Evolutionary conservation across 2,888 invertebrate genomes (phyloP), one percentile per base, ranked within the genome.

Genomic region (Branchipolynoe longqiensis): DNA sequence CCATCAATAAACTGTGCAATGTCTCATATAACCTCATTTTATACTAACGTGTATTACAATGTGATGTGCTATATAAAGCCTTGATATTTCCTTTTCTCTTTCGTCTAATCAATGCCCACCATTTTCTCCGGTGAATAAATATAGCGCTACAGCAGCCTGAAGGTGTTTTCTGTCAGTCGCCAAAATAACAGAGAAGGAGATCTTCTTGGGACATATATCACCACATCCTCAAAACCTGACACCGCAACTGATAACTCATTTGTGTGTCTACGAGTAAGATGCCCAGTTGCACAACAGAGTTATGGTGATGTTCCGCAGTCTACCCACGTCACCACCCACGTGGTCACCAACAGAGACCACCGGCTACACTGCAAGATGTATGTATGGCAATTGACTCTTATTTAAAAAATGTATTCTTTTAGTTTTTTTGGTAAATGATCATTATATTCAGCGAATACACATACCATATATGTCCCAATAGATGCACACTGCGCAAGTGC

Each of bases 201-300:
- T 14, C 48, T 78, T 25, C 31, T 48, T 12, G 78, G 78, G 3
- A 6, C 41, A 28, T 54, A 48, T 48, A 78, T 4, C 12, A 58
- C 58, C 8, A 58, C 25, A 58, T n/a, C n/a, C n/a, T n/a, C 58
- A 18, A 18, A 58, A 18, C 4, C 58, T n/a, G 14, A n/a, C n/a
- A n/a, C 14, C 25, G n/a, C 4, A 62, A 1, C 69, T 33, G 69
- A 33, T n/a, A 36, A 12, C 36, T 6, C n/a, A 14, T 78, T 14
- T 48, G 28, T 18, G 6, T 78, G 78, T 78, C 48, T 78, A 8
- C 31, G 4, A 28, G 78, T 78, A 41, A 78, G 48, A 41, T 78
- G 78, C 25, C 78, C 78, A 18, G 41, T 22, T 31, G 31, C 8
- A 12, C 8, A n/a, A 6, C 33, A 4, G 2, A 28, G 48, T 8